Base-by-base conservation (phyloP, 2,888 invertebrate species). In the Phlogophora meticulosa region DNA sequence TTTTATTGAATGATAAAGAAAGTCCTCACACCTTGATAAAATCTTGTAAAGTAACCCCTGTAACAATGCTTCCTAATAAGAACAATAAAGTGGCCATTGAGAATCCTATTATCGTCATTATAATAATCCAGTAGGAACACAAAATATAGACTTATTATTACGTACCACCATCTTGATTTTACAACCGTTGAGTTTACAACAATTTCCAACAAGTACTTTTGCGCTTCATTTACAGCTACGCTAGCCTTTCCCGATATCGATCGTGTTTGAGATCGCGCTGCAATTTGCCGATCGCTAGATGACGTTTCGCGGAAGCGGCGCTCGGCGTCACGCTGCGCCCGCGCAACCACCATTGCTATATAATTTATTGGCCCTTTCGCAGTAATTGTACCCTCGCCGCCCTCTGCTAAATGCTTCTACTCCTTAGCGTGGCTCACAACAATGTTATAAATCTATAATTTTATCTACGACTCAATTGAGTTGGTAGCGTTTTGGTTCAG, bases 281-380 rank as follows among this genome's bases (percentile, higher is more conserved):
- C 92, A 94, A 94, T 93, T 94, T 94, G 88, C 91, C 85, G 84
- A 90, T 88, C 87, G 85, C 88, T 90, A 87, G 92, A 91, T 91
- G 92, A 90, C 88, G 90, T 86, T 94, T 94, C 94, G 91, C 88
- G 91, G 95, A 95, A 95, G 87, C 90, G 81, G 85, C 85, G 86
- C 80, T 76, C 85, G 82, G 82, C 92, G 89, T 93, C 93, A 93
- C 93, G 93, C 90, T 89, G 92, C 90, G 91, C 90, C 86, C 82
- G 90, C 88, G 88, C 90, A 87, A 80, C 80, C 81, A 76, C 83
- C 86, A 88, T 80, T 80, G 72, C 77, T 69, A 71, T 80, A 84
- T 88, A 87, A 90, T 90, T 87, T 89, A 89, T 90, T 80, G 86
- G 83, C 87, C 84, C 94, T 94, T 93, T 93, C 88, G 74, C 85